Evolutionary conservation across 1,140 invertebrate genomes (phyloP), one percentile per base, ranked within the genome.

Genomic region (Lethrus apterus): DNA sequence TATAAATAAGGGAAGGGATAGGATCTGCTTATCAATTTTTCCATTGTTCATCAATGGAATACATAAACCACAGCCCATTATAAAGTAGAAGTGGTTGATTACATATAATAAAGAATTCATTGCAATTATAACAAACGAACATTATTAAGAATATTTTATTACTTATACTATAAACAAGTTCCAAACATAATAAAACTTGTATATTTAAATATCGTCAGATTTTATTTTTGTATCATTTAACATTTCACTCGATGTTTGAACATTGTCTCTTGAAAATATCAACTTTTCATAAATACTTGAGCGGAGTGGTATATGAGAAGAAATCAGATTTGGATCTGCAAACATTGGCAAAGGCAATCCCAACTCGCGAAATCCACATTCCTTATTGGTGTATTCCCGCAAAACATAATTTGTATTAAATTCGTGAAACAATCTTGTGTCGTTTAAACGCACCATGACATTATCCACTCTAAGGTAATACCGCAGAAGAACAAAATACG

Each of bases 391-490:
- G 51, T 74, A 87, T 63, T 93, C 88, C 54, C 84, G 73, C 5
- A 92, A 61, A 15, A 92, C 71, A 66, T 83, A 87, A 54, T 82
- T 65, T 14, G 83, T 78, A 14, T 79, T 77, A 30, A 83, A 75
- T 65, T 94, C 86, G 62, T 91, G 85, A 66, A 93, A 92, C 56
- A 94, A 75, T 52, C 96, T 76, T 0, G 94, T 98, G 68, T 99
- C 96, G 62, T 89, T 84, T 13, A 95, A 78, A 48, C 87, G 74
- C 0, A 95, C 73, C 59, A 97, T 72, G 0, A 98, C 93, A 61
- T 87, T 79, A 66, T 99, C 96, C 3, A 99, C 89, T 64, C 96
- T 77, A 41, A 99, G 70, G 67, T 96, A 98, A 62, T 88, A 93
- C 57, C 95, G 76, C 18, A 93, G 65, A 0, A 99, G 69, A 40